Percentiles rank a stretch among this genome's conserved stretches.
Evolutionary conservation across 2,797 vertebrate genomes (phyloP).

Genomic region (Urocyon cinereoargenteus): DNA sequence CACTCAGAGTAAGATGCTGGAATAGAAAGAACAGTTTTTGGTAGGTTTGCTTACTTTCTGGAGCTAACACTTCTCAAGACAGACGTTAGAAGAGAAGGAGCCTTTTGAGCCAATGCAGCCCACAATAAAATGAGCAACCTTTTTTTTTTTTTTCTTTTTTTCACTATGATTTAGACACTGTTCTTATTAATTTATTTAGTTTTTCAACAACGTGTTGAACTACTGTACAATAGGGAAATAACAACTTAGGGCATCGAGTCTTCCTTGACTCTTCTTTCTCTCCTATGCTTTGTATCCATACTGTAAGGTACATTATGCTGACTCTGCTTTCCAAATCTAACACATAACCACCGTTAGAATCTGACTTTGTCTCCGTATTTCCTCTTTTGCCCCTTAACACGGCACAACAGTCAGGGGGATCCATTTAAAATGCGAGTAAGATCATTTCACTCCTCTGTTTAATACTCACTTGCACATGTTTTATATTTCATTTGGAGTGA

Average conservation of each 20-base stretch:
- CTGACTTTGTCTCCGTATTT: not conserved
- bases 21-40: not conserved
- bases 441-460: not conserved
- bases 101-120: not conserved
- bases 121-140: not conserved
- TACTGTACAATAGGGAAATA: not conserved
- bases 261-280: not conserved
- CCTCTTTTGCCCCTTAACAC: not conserved
- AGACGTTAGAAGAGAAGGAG: not conserved
- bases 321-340: conserved; percentile 19
- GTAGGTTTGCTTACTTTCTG: not conserved
- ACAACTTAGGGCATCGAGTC: not conserved
- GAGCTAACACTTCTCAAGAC: not conserved
- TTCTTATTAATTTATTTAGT: not conserved
- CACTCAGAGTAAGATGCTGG: not conserved
- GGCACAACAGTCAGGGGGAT: not conserved
- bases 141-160: not conserved
- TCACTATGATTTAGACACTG: conserved; percentile 13
- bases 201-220: not conserved
- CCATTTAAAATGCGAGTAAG: not conserved
- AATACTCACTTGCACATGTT: not conserved
- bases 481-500: not conserved
- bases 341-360: not conserved
- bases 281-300: not conserved
- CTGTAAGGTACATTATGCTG: not conserved